Evolutionary conservation across 2,113 vertebrate genomes (phyloP), one percentile per base, ranked within the genome.

Genomic region (Neotoma lepida): DNA sequence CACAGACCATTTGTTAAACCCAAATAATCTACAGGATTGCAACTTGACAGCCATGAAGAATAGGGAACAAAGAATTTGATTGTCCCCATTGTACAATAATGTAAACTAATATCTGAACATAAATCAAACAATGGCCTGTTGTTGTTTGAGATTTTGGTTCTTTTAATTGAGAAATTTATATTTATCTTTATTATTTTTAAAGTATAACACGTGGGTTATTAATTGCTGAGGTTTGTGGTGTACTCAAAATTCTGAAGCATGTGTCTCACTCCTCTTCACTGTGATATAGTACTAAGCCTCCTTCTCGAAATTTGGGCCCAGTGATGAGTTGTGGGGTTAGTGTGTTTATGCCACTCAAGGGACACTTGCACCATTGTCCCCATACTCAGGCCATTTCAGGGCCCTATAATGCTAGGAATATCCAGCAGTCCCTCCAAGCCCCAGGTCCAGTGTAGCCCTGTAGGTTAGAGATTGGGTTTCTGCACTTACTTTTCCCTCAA

Each of bases 341-440:
- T 14, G n/a, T 12, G 30, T 15, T 41, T 15, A 26, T 61, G 28
- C 78, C n/a, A 13, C 15, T 41, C 35, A 51, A 30, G 56, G 28
- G n/a, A 46, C 35, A 20, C 15, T 12, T 13, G 7, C 7, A 54
- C 20, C 4, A 61, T 1, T 28, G 15, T 3, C 26, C 4, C 4
- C 35, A 82, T 0, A 2, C 1, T 2, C 35, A 49, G 28, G n/a
- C 18, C 22, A 35, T 2, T 35, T 2, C 1, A 68, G 22, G 4
- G 12, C 6, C 6, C 18, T 9, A 0, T 8, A 2, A 33, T 77
- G 58, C 4, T 0, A 30, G 13, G 4, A 39, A 41, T 20, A 6
- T 13, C 39, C 22, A 64, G 30, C 3, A 56, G 6, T 9, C 24
- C 15, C 4, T 64, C 35, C 13, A n/a, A 46, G 41, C 2, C 6